Evolutionary conservation across 2,888 invertebrate genomes (phyloP).

Genomic region (Allygus modestus): DNA sequence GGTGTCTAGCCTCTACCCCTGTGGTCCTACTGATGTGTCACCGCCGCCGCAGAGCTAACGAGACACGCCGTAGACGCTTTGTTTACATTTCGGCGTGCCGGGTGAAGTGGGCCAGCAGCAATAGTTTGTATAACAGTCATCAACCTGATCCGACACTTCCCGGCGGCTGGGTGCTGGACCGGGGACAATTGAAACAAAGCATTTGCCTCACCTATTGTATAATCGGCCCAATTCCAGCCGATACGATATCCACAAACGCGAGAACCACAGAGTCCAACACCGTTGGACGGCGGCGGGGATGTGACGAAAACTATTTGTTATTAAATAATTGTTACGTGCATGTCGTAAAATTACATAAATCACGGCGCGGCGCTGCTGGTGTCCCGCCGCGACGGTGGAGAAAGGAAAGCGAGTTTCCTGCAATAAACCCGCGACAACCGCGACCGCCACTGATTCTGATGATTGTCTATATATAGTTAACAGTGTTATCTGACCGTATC

Average conservation of each 20-base stretch:
- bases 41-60: not conserved
- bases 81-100: not conserved
- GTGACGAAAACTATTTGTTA: constrained; percentile 49
- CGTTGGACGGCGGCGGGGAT: not conserved
- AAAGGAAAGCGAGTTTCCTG: constrained; percentile 51
- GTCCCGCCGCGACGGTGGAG: not conserved
- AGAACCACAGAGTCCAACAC: not conserved
- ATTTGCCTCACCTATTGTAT: constrained; percentile 1
- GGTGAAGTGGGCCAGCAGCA: not conserved
- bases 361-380: not conserved
- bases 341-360: constrained; percentile 37
- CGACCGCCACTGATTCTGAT: not conserved
- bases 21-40: too few species aligned
- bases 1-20: too few species aligned
- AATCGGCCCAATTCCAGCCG: not conserved
- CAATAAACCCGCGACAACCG: constrained; percentile 41
- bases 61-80: not conserved
- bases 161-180: too few species aligned
- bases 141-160: constrained; percentile 28
- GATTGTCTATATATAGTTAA: constrained; percentile 49
- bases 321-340: constrained; percentile 46
- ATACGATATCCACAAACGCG: not conserved
- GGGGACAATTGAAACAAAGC: constrained; percentile 12
- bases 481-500: constrained; percentile 40
- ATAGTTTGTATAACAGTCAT: not conserved